These are phyloP conservation scores for Montipora sp. DNA, from an alignment of 64 coral and sea anemone genomes.

Conservation along the genomic window DNA sequence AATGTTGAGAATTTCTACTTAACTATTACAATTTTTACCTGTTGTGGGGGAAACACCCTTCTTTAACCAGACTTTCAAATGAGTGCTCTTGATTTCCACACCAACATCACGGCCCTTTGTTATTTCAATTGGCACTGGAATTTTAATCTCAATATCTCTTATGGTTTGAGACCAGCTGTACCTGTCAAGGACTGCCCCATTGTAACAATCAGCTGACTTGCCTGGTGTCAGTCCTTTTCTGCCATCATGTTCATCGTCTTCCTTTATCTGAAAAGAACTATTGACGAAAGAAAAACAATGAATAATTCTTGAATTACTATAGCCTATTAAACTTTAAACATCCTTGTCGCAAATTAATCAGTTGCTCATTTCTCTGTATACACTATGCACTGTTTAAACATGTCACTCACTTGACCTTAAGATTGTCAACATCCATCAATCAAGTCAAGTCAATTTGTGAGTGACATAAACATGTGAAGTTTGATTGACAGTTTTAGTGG, in stretches of 20 bases:
- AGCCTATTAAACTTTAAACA: too few species aligned
- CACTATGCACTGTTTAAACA: too few species aligned
- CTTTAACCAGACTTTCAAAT: slow-evolving; percentile 90
- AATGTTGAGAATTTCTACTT: background rate
- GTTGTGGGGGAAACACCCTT: slow-evolving; percentile 57
- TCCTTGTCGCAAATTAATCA: too few species aligned
- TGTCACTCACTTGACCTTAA: too few species aligned
- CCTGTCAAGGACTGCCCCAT: slow-evolving; percentile 91
- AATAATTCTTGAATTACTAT: background rate
- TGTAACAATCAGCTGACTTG: slow-evolving; percentile 88
- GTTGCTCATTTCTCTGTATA: too few species aligned
- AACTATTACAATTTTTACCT: slow-evolving; percentile 24
- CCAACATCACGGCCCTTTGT: slow-evolving; percentile 87
- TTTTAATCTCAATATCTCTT: slow-evolving; percentile 84
- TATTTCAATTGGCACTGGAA: slow-evolving; percentile 79
- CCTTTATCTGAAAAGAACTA: background rate
- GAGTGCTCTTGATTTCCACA: slow-evolving; percentile 86
- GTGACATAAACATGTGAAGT: too few species aligned
- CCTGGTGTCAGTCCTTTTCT: slow-evolving; percentile 70
- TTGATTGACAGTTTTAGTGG: too few species aligned
- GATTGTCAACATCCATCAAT: too few species aligned
- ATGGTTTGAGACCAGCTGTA: slow-evolving; percentile 97
- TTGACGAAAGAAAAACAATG: background rate
- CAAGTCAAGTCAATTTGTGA: too few species aligned
- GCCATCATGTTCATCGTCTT: background rate